phyloP scores from a whole-genome alignment of 37 sponge, comb jelly and placozoan genomes.

The Eunapius fragilis region DNA sequence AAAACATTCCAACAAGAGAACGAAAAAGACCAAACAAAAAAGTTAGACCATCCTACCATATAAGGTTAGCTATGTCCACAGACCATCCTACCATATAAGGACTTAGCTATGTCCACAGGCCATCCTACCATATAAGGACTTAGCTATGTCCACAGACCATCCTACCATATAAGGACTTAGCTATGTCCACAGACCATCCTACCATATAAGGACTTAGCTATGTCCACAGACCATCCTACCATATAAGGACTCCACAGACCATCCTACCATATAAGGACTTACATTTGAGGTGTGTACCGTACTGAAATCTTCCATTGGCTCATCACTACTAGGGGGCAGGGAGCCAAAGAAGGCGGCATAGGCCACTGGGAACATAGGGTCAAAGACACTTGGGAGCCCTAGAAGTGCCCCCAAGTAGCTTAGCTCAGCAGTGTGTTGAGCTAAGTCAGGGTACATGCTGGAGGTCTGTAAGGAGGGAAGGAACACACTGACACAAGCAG shows the following conservation, averaged over 20 bases:
- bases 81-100: too few relatives aligned
- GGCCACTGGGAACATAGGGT: slow-evolving; percentile 60
- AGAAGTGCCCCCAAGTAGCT: slow-evolving; percentile 48
- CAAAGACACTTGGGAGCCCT: slow-evolving; percentile 53
- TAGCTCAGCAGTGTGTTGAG: slow-evolving; percentile 48
- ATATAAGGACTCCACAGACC: too few relatives aligned
- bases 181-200: too few relatives aligned
- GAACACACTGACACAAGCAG: not conserved
- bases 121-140: too few relatives aligned
- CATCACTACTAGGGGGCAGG: not conserved
- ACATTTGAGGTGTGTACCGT: slow-evolving; percentile 19
- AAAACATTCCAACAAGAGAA: not conserved
- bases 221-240: too few relatives aligned
- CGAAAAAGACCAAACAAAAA: not conserved
- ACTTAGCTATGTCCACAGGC: too few relatives aligned
- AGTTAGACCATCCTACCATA: too few relatives aligned
- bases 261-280: not conserved
- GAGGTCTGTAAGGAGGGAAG: not conserved
- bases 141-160: too few relatives aligned
- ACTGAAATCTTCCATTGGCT: slow-evolving; percentile 1
- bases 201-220: too few relatives aligned
- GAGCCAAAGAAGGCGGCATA: slow-evolving; percentile 50
- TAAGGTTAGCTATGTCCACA: too few relatives aligned
- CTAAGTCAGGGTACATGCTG: slow-evolving; percentile 15
- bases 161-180: too few relatives aligned